These are phyloP conservation scores for Apostichopus japonicus DNA, from an alignment of 35 echinoderm and acorn worm genomes.

Conservation along the genomic window DNA sequence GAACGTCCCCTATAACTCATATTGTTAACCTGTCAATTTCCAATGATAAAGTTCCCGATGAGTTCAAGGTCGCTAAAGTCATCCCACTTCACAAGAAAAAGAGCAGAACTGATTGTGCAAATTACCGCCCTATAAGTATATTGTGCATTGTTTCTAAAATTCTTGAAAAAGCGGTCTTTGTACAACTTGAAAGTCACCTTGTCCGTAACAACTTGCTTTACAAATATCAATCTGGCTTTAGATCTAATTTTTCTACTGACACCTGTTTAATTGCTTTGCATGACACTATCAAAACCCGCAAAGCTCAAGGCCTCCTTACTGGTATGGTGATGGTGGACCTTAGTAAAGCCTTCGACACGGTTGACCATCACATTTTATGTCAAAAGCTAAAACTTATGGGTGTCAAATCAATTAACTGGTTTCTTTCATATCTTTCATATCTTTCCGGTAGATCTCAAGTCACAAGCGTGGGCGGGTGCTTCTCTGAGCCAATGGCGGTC, in stretches of 20 bases:
- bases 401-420: not conserved
- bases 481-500: too few relatives aligned
- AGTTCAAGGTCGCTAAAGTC: too few relatives aligned
- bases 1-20: too few relatives aligned
- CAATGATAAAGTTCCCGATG: too few relatives aligned
- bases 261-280: not conserved
- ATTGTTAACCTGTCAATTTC: too few relatives aligned
- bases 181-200: conserved; percentile 30
- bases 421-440: too few relatives aligned
- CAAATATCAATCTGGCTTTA: conserved; percentile 40
- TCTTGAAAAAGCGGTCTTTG: conserved; percentile 30
- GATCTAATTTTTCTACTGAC: conserved; percentile 6
- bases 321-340: conserved; percentile 25
- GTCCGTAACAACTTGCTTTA: conserved; percentile 35
- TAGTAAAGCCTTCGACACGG: conserved; percentile 26
- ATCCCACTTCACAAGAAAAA: too few relatives aligned
- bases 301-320: conserved; percentile 15
- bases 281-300: not conserved
- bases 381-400: conserved; percentile 9
- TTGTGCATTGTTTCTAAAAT: conserved; percentile 42
- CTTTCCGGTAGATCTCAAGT: too few relatives aligned
- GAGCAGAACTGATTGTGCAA: conserved; percentile 30
- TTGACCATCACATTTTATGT: conserved; percentile 38
- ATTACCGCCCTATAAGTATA: conserved; percentile 31
- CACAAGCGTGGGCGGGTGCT: too few relatives aligned